phyloP scores from a whole-genome alignment of 2,888 invertebrate genomes.

The Scelioninae gen. 2 region DNA sequence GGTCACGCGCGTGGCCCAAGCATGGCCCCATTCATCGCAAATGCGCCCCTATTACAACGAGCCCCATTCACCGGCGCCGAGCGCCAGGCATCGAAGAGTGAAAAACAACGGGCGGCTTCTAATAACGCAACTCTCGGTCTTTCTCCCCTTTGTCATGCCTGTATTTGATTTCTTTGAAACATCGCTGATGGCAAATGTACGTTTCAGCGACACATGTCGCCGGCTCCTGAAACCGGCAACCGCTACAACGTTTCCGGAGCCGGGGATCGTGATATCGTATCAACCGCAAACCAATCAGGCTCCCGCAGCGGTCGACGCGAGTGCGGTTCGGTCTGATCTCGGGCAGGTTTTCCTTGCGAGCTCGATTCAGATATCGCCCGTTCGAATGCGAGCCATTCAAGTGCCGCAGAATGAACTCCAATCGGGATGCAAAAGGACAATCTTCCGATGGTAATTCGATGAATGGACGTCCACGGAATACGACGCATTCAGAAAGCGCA shows the following conservation, averaged over 20 bases:
- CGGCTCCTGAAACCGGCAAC: slow-evolving; percentile 30
- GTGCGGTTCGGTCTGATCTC: slow-evolving; percentile 57
- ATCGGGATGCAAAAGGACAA: slow-evolving; percentile 54
- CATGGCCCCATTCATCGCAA: too few species aligned
- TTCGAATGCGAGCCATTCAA: slow-evolving; percentile 53
- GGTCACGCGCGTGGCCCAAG: too few species aligned
- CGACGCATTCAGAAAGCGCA: slow-evolving; percentile 32
- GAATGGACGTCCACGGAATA: slow-evolving; percentile 48
- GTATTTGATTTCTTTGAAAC: slow-evolving; percentile 50
- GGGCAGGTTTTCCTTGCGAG: slow-evolving; percentile 54
- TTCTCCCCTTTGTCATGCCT: slow-evolving; percentile 23
- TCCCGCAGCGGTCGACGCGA: slow-evolving; percentile 62
- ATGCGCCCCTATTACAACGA: too few species aligned
- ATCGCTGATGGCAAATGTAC: slow-evolving; percentile 50
- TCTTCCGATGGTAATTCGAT: slow-evolving; percentile 47
- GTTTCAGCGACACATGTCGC: slow-evolving; percentile 55
- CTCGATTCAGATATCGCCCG: slow-evolving; percentile 53
- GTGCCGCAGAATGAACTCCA: slow-evolving; percentile 51
- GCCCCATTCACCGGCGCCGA: too few species aligned
- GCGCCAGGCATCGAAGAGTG: too few species aligned
- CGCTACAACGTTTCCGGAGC: slow-evolving; percentile 52
- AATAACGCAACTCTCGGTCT: not conserved
- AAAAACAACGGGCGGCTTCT: too few species aligned
- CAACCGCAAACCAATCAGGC: slow-evolving; percentile 65
- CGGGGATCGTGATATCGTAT: slow-evolving; percentile 62